A percentile compares a stretch with the other conserved stretches of the same genome.
These are phyloP conservation scores for Julus scandinavius DNA, from an alignment of 2,888 invertebrate species.

Conservation along the genomic window DNA sequence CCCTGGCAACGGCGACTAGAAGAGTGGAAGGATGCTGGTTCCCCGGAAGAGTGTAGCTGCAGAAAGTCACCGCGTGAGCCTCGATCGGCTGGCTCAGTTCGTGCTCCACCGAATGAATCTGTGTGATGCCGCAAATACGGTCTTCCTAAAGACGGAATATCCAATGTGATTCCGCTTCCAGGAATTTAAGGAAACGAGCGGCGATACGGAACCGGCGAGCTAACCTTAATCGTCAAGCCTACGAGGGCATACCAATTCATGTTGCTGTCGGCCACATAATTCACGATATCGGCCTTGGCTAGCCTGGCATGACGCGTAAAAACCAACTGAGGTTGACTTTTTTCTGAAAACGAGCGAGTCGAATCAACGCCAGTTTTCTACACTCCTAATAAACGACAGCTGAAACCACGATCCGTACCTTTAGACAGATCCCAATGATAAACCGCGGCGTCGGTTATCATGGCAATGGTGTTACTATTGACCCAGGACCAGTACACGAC, in stretches of 20 bases:
- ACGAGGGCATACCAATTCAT: slow-evolving; percentile 65
- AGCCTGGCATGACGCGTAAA: slow-evolving; percentile 64
- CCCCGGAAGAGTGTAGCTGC: slow-evolving; percentile 64
- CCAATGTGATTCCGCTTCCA: neutral
- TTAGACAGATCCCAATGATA: slow-evolving; percentile 65
- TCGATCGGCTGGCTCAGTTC: slow-evolving; percentile 66
- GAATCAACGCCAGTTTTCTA: too few relatives aligned
- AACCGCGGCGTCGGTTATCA: slow-evolving; percentile 64
- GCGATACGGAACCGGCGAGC: neutral
- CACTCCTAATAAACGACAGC: too few relatives aligned
- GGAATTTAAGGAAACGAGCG: neutral
- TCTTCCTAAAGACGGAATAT: slow-evolving; percentile 62
- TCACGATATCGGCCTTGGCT: slow-evolving; percentile 64
- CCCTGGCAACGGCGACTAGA: slow-evolving; percentile 64
- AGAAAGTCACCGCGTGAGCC: slow-evolving; percentile 65
- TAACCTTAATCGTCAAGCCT: slow-evolving; percentile 65
- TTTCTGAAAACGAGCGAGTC: slow-evolving; percentile 21
- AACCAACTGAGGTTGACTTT: slow-evolving; percentile 58
- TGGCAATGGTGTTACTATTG: slow-evolving; percentile 63
- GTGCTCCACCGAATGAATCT: slow-evolving; percentile 65
- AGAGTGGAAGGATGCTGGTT: slow-evolving; percentile 65
- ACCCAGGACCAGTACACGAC: slow-evolving; percentile 66
- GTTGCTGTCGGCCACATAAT: slow-evolving; percentile 64
- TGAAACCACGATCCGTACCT: too few relatives aligned
- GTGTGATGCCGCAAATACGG: slow-evolving; percentile 65